A percentile compares a stretch with the other conserved stretches of the same genome.
Evolutionary conservation across 2,888 invertebrate genomes (phyloP).

Genomic region (Neocrepidodera transversa): DNA sequence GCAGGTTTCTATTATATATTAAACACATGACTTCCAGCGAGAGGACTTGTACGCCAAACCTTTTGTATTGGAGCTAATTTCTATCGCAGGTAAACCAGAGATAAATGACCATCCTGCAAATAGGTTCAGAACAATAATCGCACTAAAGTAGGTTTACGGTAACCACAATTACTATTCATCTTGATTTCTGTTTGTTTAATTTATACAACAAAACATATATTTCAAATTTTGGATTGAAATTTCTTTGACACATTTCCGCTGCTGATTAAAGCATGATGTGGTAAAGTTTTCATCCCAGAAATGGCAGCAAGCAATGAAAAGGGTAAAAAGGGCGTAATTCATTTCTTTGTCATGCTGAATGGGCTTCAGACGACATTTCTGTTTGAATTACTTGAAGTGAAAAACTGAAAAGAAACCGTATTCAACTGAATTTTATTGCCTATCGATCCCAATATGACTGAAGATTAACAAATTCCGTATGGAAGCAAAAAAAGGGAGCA

Average conservation of each 20-base stretch:
- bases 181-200: too few species aligned
- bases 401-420: constrained; percentile 13
- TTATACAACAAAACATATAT: too few species aligned
- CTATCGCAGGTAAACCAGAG: constrained; percentile 14
- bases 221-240: too few species aligned
- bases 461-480: too few species aligned
- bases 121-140: constrained; percentile 10
- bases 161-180: constrained; percentile 2
- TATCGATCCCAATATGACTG: constrained; percentile 19
- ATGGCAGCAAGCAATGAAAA: constrained; percentile 9
- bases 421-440: constrained; percentile 18
- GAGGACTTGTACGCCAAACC: background rate
- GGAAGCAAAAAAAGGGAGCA: too few species aligned
- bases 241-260: background rate
- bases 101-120: constrained; percentile 14
- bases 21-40: constrained; percentile 3
- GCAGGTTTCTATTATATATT: constrained; percentile 1
- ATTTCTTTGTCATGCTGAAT: constrained; percentile 25
- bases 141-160: constrained; percentile 6
- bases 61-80: constrained; percentile 19
- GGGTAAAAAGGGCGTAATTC: constrained; percentile 21
- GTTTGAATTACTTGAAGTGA: constrained; percentile 17
- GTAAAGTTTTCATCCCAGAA: constrained; percentile 18
- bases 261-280: constrained; percentile 11
- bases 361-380: constrained; percentile 17